phyloP scores from a whole-genome alignment of 2,113 vertebrate species.

The Apistogramma diplotaenia region DNA sequence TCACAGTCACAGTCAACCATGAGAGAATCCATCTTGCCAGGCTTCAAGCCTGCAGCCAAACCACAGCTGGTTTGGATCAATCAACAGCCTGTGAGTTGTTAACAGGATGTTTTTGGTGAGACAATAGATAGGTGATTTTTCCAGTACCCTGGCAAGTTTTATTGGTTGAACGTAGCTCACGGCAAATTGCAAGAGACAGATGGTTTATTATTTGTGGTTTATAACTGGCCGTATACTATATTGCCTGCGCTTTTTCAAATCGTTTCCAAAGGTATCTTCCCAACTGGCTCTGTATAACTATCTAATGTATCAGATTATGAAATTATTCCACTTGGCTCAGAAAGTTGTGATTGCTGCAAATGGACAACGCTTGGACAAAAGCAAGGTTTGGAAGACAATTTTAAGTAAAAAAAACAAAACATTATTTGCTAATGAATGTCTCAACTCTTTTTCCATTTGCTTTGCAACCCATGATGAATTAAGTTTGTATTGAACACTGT shows the following conservation, averaged over 20 bases:
- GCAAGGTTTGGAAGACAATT: no score
- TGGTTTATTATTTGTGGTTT: not conserved
- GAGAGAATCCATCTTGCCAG: not conserved
- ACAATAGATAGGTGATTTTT: not conserved
- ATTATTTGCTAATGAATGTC: no score
- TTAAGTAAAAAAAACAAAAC: no score
- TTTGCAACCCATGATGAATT: no score
- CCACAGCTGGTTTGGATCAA: not conserved
- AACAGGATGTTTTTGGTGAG: not conserved
- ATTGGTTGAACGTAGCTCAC: not conserved
- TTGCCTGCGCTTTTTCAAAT: not conserved
- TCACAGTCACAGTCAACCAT: not conserved
- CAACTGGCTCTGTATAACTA: not conserved
- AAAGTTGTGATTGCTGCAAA: no score
- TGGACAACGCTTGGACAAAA: no score
- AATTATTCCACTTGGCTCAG: no score
- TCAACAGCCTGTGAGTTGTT: not conserved
- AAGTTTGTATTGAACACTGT: not conserved
- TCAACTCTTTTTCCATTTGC: no score
- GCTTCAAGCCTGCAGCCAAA: not conserved
- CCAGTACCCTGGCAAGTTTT: not conserved
- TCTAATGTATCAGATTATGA: not conserved
- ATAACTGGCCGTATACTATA: not conserved
- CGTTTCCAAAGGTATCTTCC: not conserved
- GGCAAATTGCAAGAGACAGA: not conserved